A percentile compares a stretch with the other conserved stretches of the same genome.
Conservation (phyloP, 2,888 invertebrate species). For the Cacoxenus indagator region DNA sequence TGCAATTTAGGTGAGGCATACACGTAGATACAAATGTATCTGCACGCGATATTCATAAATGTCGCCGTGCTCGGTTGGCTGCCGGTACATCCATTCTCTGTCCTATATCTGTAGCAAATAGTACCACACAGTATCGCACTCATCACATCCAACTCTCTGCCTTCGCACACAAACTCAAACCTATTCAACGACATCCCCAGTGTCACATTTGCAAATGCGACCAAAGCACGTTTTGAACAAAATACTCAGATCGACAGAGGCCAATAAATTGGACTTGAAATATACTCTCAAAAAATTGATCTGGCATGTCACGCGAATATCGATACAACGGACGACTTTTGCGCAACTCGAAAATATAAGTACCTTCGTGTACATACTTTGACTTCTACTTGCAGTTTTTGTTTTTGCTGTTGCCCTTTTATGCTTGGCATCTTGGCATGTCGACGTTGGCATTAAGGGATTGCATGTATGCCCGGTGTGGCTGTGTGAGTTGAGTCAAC, state of each 20-base stretch:
- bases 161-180: not conserved
- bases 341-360: no score
- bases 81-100: no score
- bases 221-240: slow-evolving; percentile 51
- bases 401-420: no score
- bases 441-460: not conserved
- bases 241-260: slow-evolving; percentile 52
- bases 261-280: slow-evolving; percentile 66
- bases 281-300: slow-evolving; percentile 66
- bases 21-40: slow-evolving; percentile 40
- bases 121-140: no score
- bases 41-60: slow-evolving; percentile 17
- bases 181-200: slow-evolving; percentile 45
- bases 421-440: no score
- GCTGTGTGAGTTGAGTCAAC: not conserved
- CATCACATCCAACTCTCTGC: not conserved
- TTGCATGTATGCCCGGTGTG: not conserved
- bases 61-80: no score
- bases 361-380: not conserved
- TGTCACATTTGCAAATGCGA: slow-evolving; percentile 57
- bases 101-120: no score
- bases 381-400: no score
- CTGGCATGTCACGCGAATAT: slow-evolving; percentile 66
- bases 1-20: slow-evolving; percentile 63
- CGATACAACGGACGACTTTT: not conserved